Percentiles rank a stretch among this genome's conserved stretches.
Evolutionary conservation across 2,113 vertebrate species (phyloP).

Genomic region (Passerina amoena): DNA sequence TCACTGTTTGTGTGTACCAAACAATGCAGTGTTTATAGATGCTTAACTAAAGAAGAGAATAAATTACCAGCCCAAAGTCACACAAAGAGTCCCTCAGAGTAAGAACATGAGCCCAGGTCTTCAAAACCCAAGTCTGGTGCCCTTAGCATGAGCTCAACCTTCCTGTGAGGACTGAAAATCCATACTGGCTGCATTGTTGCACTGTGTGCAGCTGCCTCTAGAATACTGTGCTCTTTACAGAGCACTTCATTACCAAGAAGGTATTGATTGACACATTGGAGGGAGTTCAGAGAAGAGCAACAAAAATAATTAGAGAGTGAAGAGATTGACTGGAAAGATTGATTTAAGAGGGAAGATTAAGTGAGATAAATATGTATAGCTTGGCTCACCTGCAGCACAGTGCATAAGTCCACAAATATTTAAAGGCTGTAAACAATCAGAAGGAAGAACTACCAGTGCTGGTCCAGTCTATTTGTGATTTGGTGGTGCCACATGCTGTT

Average conservation of each 20-base stretch:
- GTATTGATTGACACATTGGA: slow-evolving; percentile 67
- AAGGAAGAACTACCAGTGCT: background rate
- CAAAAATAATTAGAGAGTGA: slow-evolving; percentile 69
- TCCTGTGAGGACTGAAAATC: slow-evolving; percentile 44
- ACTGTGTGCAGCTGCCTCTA: slow-evolving; percentile 12
- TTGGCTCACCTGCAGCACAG: slow-evolving; percentile 43
- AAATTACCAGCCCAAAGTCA: background rate
- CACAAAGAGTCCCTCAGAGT: background rate
- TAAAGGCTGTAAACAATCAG: slow-evolving; percentile 21
- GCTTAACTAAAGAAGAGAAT: background rate
- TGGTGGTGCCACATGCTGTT: background rate
- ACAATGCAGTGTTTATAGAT: background rate
- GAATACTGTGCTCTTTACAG: slow-evolving; percentile 17
- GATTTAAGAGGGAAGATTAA: slow-evolving; percentile 67
- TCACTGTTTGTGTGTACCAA: background rate
- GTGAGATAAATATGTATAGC: slow-evolving; percentile 63
- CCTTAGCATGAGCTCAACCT: background rate
- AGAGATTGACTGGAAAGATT: slow-evolving; percentile 66
- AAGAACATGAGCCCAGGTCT: background rate
- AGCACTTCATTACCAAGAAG: slow-evolving; percentile 58
- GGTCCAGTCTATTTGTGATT: background rate
- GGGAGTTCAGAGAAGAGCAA: slow-evolving; percentile 66
- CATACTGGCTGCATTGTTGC: background rate
- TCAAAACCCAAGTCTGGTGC: background rate
- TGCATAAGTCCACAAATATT: slow-evolving; percentile 48